These are phyloP conservation scores for Dromaius novaehollandiae DNA, from an alignment of 2,113 vertebrate genomes.

Conservation along the genomic window DNA sequence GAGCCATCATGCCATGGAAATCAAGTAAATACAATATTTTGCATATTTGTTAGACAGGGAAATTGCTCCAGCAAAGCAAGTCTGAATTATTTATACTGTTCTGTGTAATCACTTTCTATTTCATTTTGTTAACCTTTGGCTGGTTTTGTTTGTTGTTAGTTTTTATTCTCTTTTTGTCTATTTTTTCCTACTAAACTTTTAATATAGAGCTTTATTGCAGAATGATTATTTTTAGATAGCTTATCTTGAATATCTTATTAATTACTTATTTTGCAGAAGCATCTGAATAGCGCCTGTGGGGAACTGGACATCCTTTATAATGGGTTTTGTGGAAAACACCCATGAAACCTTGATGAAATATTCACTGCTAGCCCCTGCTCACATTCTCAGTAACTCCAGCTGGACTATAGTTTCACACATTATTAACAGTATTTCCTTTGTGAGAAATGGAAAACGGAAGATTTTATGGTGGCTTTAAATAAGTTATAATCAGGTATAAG, in stretches of 20 bases:
- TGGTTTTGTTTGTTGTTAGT: neutral
- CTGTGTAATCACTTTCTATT: rapidly evolving
- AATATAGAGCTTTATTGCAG: neutral
- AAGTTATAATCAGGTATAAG: neutral
- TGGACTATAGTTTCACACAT: neutral
- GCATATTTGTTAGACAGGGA: neutral
- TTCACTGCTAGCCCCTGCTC: neutral
- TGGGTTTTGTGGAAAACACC: neutral
- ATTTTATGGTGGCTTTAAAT: neutral
- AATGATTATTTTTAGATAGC: neutral
- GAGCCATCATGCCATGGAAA: neutral
- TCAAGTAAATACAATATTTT: neutral
- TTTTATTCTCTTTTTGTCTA: neutral
- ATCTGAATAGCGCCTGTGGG: neutral
- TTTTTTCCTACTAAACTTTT: neutral
- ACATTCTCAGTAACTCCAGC: neutral
- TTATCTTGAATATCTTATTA: neutral
- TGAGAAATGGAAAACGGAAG: neutral
- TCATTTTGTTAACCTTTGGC: neutral
- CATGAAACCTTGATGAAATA: neutral
- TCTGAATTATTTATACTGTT: neutral
- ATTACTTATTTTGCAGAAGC: neutral
- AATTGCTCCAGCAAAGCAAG: neutral
- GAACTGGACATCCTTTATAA: neutral
- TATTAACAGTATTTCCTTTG: neutral